phyloP scores from a whole-genome alignment of 2,888 invertebrate species.

The Cryptophagus acutangulus region DNA sequence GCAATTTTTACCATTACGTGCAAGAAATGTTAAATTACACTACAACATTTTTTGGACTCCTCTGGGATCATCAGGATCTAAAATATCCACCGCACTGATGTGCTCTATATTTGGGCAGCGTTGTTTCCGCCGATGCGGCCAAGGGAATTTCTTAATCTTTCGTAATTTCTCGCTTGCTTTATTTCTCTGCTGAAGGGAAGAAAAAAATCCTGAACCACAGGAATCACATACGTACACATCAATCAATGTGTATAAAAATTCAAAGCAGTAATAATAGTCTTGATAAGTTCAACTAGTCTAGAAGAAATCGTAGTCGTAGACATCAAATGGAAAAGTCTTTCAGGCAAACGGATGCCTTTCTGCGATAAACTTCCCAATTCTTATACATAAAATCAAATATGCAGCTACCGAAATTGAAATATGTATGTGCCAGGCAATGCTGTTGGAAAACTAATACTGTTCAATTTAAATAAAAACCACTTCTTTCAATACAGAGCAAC shows the following conservation, averaged over 20 bases:
- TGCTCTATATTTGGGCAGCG: background rate
- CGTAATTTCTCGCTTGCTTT: background rate
- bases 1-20: constrained; percentile 39
- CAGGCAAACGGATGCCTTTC: constrained; percentile 35
- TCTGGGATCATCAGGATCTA: constrained; percentile 24
- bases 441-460: too few species aligned
- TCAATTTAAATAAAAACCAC: too few species aligned
- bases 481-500: too few species aligned
- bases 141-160: background rate
- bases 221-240: too few species aligned
- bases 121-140: background rate
- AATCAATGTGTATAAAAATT: too few species aligned
- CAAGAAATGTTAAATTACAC: constrained; percentile 25
- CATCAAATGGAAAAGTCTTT: constrained; percentile 33
- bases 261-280: too few species aligned
- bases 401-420: constrained; percentile 40
- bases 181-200: too few species aligned
- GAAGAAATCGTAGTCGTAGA: constrained; percentile 1
- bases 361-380: constrained; percentile 37
- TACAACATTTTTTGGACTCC: constrained; percentile 19
- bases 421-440: too few species aligned
- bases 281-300: background rate
- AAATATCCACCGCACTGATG: constrained; percentile 12
- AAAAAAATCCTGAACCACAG: too few species aligned
- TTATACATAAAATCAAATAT: constrained; percentile 39